Base-by-base conservation (phyloP, 2,797 vertebrate genomes). In the Naso thynnoides region DNA sequence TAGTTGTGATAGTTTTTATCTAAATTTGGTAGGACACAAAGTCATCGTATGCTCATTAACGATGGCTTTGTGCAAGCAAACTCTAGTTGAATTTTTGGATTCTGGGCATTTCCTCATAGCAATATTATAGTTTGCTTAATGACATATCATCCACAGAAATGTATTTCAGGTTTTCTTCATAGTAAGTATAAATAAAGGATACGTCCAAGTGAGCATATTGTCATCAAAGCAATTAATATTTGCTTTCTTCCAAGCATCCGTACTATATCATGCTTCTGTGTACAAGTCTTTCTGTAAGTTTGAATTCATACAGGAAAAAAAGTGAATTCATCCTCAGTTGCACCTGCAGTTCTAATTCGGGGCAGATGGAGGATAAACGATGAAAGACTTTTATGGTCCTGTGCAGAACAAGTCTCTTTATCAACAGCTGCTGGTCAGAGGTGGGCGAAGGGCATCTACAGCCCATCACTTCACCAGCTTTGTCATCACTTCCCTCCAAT, bases 381-480 rank as follows among this genome's bases (percentile, higher is more conserved):
- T 82, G 49, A 87, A 77, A 82, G 59, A 75, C 67, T 48, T 57
- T 72, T 56, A 70, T 68, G 75, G 73, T 68, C 73, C 44, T 52
- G 33, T 19, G 53, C 53, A 73, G 75, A 76, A 57, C 77, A 81
- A 70, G 55, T 62, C 77, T 76, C 72, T 89, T 82, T 53, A 88
- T 91, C 88, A 88, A 31, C 33, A 39, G 54, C 66, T 48, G 18
- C 62, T 55, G 60, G 73, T 85, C 72, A 69, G 80, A 90, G 88
- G 86, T 82, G 74, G 73, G 50, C 58, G 84, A 89, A 90, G 89
- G 91, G 82, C 86, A 82, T 61, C 64, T 60, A 16, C 50, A 66
- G 63, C 67, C 65, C 84, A 89, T 89, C 83, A 88, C 84, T 90
- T 84, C 63, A 58, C 68, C 60, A 67, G 54, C 74, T 75, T 70